phyloP scores from a whole-genome alignment of 2,113 vertebrate species.

The Oncorhynchus tshawytscha region DNA sequence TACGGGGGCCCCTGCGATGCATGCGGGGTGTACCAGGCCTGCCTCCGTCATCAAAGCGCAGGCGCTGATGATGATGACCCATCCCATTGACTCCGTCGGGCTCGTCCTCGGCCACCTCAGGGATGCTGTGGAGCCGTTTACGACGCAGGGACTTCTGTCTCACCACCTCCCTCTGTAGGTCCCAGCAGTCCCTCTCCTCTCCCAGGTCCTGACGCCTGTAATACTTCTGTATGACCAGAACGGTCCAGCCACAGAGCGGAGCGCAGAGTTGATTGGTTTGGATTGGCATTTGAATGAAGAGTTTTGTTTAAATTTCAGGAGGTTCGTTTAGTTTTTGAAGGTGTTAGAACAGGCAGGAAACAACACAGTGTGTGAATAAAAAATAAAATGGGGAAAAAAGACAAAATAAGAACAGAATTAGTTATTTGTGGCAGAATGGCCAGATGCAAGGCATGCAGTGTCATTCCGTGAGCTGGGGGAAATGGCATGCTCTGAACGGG shows the following conservation, averaged over 20 bases:
- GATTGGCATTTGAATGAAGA: slow-evolving; percentile 43
- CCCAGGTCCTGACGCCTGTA: slow-evolving; percentile 76
- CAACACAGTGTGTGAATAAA: slow-evolving; percentile 78
- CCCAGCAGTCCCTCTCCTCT: slow-evolving; percentile 78
- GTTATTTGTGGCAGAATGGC: slow-evolving; percentile 82
- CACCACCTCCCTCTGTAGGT: slow-evolving; percentile 83
- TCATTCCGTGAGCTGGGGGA: slow-evolving; percentile 74
- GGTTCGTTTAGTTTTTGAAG: slow-evolving; percentile 68
- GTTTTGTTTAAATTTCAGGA: slow-evolving; percentile 67
- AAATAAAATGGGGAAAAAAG: slow-evolving; percentile 81
- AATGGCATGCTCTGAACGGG: slow-evolving; percentile 83
- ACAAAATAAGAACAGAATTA: slow-evolving; percentile 98
- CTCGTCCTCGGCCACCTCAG: slow-evolving; percentile 94
- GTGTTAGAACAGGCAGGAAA: slow-evolving; percentile 80
- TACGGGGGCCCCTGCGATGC: slow-evolving; percentile 74
- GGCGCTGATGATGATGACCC: slow-evolving; percentile 69
- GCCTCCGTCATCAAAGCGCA: slow-evolving; percentile 60
- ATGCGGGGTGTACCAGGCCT: slow-evolving; percentile 66
- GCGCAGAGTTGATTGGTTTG: slow-evolving; percentile 61
- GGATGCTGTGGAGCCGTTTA: slow-evolving; percentile 95
- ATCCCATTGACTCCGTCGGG: slow-evolving; percentile 63
- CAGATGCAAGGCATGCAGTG: slow-evolving; percentile 83
- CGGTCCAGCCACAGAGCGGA: slow-evolving; percentile 29
- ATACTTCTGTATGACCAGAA: slow-evolving; percentile 73
- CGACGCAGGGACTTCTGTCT: slow-evolving; percentile 81